Conservation (phyloP, 2,888 invertebrate species). For the Lasioglossum oenotherae region DNA sequence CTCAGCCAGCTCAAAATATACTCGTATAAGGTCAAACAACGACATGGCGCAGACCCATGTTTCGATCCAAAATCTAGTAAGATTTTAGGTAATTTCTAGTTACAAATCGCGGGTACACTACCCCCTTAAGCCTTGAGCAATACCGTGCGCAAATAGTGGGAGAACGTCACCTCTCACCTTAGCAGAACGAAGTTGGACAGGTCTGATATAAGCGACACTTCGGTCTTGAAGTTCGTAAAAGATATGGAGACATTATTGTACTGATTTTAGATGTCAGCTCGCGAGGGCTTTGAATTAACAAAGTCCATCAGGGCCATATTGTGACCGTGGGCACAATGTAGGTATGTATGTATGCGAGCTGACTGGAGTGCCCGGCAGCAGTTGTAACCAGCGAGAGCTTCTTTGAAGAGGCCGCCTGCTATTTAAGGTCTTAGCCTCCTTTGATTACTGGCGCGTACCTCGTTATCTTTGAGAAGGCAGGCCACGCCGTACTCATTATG, state of each 20-base stretch:
- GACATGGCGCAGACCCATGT: too few species aligned
- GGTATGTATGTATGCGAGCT: not conserved
- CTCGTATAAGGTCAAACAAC: too few species aligned
- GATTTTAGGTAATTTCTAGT: too few species aligned
- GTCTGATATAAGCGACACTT: not conserved
- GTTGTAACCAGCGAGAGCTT: constrained; percentile 45
- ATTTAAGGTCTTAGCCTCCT: constrained; percentile 65
- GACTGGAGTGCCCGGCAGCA: constrained; percentile 23
- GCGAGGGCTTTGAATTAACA: not conserved
- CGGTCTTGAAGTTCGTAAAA: not conserved
- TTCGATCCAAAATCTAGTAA: too few species aligned
- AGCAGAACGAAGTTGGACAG: too few species aligned
- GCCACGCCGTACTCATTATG: constrained; percentile 52
- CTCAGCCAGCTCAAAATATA: too few species aligned
- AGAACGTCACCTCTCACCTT: too few species aligned
- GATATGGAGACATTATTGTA: not conserved
- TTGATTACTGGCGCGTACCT: constrained; percentile 74
- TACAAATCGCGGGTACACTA: too few species aligned
- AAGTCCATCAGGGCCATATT: constrained; percentile 24
- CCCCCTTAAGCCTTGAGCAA: too few species aligned
- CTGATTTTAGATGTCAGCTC: not conserved
- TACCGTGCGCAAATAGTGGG: too few species aligned
- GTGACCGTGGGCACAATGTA: constrained; percentile 15
- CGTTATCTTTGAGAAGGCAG: constrained; percentile 71
- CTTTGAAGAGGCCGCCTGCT: constrained; percentile 63